These are phyloP conservation scores for Emydura subglobosa DNA, from an alignment of 2,113 vertebrate species.

Conservation along the genomic window DNA sequence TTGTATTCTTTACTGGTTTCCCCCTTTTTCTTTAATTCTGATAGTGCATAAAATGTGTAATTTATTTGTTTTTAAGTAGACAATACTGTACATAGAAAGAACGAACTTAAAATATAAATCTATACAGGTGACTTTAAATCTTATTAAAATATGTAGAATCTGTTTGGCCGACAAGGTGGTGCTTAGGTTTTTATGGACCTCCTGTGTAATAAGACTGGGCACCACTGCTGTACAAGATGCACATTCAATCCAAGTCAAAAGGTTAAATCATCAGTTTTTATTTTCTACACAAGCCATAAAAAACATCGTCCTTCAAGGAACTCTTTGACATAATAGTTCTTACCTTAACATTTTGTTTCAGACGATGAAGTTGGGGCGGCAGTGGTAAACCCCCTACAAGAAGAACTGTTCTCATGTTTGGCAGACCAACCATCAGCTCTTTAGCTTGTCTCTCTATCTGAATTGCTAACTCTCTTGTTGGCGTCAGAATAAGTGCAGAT, in stretches of 20 bases:
- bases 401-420: slow-evolving; percentile 92
- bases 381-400: slow-evolving; percentile 94
- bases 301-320: accelerated
- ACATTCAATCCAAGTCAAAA: accelerated
- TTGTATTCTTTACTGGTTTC: neutral
- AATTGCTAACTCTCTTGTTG: slow-evolving; percentile 94
- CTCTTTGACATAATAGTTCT: accelerated
- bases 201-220: neutral
- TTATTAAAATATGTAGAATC: neutral
- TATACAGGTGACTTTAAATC: neutral
- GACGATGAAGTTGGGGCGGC: slow-evolving; percentile 92
- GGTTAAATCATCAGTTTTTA: neutral
- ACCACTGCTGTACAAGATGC: neutral
- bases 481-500: slow-evolving; percentile 88
- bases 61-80: too few species aligned
- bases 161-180: neutral
- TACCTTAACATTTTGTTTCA: slow-evolving; percentile 93
- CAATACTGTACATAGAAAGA: too few species aligned
- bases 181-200: neutral
- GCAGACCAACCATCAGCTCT: slow-evolving; percentile 89
- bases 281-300: accelerated
- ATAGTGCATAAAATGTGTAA: neutral
- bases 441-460: slow-evolving; percentile 95
- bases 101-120: neutral
- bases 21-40: neutral